Evolutionary conservation across 2,888 invertebrate species (phyloP).

Genomic region (Parochlus steinenii): DNA sequence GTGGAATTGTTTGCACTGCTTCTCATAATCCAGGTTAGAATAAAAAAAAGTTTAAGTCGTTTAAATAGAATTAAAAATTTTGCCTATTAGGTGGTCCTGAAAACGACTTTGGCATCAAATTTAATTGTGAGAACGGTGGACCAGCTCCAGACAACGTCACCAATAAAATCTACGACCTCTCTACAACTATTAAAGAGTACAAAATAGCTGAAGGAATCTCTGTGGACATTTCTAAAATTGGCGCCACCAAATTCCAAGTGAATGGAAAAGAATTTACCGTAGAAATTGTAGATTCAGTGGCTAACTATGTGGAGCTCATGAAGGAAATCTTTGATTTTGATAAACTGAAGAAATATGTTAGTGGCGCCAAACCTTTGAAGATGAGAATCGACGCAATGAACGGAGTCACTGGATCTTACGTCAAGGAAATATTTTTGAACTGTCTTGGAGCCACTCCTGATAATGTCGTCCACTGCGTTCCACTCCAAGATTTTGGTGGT

Average conservation of each 20-base stretch:
- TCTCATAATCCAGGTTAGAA: slow-evolving; percentile 99
- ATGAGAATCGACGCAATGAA: slow-evolving; percentile 88
- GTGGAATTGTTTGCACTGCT: slow-evolving; percentile 94
- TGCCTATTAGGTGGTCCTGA: slow-evolving; percentile 92
- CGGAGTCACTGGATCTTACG: slow-evolving; percentile 97
- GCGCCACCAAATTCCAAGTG: slow-evolving; percentile 45
- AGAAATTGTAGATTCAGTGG: slow-evolving; percentile 80
- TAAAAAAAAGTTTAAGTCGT: no score
- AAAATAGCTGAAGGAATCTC: slow-evolving; percentile 59
- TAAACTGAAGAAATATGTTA: slow-evolving; percentile 54
- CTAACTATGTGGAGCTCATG: slow-evolving; percentile 80
- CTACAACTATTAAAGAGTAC: slow-evolving; percentile 63
- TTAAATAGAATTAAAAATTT: no score
- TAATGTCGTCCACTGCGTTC: slow-evolving; percentile 58
- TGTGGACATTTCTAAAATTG: slow-evolving; percentile 59
- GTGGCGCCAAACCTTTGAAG: slow-evolving; percentile 59
- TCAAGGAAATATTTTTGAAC: slow-evolving; percentile 68
- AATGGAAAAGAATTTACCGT: slow-evolving; percentile 59
- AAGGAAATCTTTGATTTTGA: slow-evolving; percentile 92
- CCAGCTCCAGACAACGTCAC: slow-evolving; percentile 89
- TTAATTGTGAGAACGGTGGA: slow-evolving; percentile 93
- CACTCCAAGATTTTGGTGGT: slow-evolving; percentile 90
- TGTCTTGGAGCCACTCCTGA: slow-evolving; percentile 61
- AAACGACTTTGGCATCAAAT: slow-evolving; percentile 98
- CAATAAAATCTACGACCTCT: slow-evolving; percentile 68